Evolutionary conservation across 2,113 vertebrate genomes (phyloP).

Genomic region (Gavia stellata): DNA sequence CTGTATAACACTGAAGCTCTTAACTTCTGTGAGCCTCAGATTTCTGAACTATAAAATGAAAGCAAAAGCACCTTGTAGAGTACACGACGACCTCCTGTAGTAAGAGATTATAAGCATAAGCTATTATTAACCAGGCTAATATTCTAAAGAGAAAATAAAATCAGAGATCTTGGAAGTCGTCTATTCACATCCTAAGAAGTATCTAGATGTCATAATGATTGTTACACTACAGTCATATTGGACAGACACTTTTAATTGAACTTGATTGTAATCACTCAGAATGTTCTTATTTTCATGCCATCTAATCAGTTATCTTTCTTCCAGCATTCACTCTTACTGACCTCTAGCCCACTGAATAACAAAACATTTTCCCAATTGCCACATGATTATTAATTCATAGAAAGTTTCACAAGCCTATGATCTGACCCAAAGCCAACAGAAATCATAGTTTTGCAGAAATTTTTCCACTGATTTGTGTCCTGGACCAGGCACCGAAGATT

Average conservation of each 20-base stretch:
- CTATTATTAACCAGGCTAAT: background rate
- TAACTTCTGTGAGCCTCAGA: background rate
- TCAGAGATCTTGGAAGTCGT: background rate
- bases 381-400: background rate
- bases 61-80: slow-evolving; percentile 3
- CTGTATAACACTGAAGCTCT: background rate
- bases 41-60: slow-evolving; percentile 7
- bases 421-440: background rate
- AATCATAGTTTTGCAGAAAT: background rate
- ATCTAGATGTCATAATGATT: background rate
- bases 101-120: background rate
- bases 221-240: background rate
- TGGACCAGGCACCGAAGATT: background rate
- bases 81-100: background rate
- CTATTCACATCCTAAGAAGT: background rate
- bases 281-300: background rate
- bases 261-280: background rate
- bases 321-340: background rate
- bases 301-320: background rate
- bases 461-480: background rate
- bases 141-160: slow-evolving; percentile 10
- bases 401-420: background rate
- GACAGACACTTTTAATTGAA: background rate
- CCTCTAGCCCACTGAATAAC: background rate
- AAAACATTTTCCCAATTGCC: background rate